These are phyloP conservation scores for Drosophila formosana DNA, from an alignment of 2,888 invertebrate species.

Conservation along the genomic window DNA sequence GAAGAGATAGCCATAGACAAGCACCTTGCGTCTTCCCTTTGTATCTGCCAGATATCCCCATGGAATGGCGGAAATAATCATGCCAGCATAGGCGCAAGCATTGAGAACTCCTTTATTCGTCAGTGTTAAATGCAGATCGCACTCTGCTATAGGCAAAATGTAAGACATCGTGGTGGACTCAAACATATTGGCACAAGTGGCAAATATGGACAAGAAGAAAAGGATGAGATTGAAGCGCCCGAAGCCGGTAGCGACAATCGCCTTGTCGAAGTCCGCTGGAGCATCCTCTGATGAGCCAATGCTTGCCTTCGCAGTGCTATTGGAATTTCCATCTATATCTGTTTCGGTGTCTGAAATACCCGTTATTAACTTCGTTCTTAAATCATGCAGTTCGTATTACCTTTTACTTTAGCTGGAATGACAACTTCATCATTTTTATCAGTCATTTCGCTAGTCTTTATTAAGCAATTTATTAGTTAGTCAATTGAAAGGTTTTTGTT, in stretches of 20 bases:
- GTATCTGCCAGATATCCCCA: slow-evolving; percentile 93
- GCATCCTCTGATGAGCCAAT: slow-evolving; percentile 36
- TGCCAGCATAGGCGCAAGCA: slow-evolving; percentile 91
- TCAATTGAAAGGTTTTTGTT: slow-evolving; percentile 18
- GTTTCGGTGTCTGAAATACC: slow-evolving; percentile 36
- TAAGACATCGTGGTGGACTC: slow-evolving; percentile 91
- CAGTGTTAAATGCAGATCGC: slow-evolving; percentile 89
- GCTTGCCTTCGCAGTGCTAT: slow-evolving; percentile 34
- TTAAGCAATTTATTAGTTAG: slow-evolving; percentile 7
- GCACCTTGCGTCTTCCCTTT: slow-evolving; percentile 89
- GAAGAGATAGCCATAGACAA: slow-evolving; percentile 88
- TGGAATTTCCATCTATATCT: slow-evolving; percentile 45
- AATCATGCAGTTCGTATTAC: slow-evolving; percentile 11
- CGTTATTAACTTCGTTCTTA: not conserved
- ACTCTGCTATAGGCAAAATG: slow-evolving; percentile 91
- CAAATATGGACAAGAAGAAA: slow-evolving; percentile 87
- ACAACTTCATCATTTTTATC: not conserved
- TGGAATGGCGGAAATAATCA: slow-evolving; percentile 90
- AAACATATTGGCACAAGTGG: slow-evolving; percentile 89
- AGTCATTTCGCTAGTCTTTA: slow-evolving; percentile 18
- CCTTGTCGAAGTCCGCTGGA: slow-evolving; percentile 90
- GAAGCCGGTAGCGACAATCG: slow-evolving; percentile 89
- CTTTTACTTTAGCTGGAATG: slow-evolving; percentile 28
- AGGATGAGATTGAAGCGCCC: slow-evolving; percentile 90
- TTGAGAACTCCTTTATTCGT: slow-evolving; percentile 90